These are phyloP conservation scores for Aplidium turbinatum DNA, from an alignment of 23 tunicate species.

Conservation along the genomic window DNA sequence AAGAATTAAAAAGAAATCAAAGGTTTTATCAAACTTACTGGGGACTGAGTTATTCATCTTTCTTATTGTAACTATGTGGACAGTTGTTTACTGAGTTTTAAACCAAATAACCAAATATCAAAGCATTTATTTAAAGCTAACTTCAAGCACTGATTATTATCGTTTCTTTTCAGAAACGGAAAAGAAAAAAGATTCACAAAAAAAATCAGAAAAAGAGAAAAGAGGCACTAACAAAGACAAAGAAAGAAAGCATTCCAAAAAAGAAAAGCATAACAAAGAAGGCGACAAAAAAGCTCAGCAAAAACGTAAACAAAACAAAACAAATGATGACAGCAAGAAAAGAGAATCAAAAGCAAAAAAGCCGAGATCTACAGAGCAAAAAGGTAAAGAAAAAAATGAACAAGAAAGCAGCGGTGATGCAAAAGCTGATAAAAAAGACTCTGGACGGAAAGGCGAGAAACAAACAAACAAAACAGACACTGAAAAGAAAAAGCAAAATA, in stretches of 20 bases:
- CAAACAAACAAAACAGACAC: not conserved
- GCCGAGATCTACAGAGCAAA: not conserved
- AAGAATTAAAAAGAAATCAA: too few species aligned
- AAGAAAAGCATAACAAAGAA: not conserved
- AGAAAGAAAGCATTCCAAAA: not conserved
- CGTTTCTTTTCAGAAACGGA: not conserved
- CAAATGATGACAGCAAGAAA: not conserved
- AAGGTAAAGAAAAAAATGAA: slow-evolving; percentile 4
- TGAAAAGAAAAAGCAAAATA: not conserved
- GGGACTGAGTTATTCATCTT: too few species aligned
- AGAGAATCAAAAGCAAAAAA: not conserved
- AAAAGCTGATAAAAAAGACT: not conserved
- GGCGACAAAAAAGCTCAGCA: slow-evolving; percentile 15
- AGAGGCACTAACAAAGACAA: not conserved
- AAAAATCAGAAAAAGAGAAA: not conserved
- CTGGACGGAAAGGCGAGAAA: not conserved
- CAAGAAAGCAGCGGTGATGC: not conserved
- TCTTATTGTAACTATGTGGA: too few species aligned
- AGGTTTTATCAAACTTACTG: too few species aligned
- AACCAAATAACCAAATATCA: not conserved
- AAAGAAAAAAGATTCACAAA: slow-evolving; percentile 15
- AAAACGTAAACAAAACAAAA: not conserved
- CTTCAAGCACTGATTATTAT: not conserved
- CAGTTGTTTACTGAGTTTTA: too few species aligned
- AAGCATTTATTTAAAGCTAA: not conserved